Base-by-base conservation (phyloP, 2,797 vertebrate genomes). In the Crocidura indochinensis region DNA sequence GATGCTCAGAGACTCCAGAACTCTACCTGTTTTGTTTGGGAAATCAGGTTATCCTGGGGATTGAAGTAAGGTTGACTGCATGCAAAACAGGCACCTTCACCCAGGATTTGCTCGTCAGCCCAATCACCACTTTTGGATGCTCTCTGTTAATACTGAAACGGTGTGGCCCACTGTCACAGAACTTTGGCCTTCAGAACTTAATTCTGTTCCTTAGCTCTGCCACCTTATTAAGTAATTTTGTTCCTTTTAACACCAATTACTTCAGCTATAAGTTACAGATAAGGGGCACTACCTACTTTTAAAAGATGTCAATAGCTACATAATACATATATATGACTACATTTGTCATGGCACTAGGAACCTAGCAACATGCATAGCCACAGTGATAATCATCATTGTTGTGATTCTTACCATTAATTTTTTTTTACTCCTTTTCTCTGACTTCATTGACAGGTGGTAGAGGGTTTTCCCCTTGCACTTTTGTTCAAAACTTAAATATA, bases 201-300 rank as follows among this genome's bases (percentile, higher is more conserved):
- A 51, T 4, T 82, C 71, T 75, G 84, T 17, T 46, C 14, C 15
- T 7, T 75, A 46, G 31, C 15, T 7, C 62, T 65, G 62, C 20
- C 62, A 27, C 17, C 68, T 44, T 31, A 15, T 56, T 12, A 71
- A 47, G 17, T 68, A 17, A 75, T 38, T 83, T 56, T 74, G 46
- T 5, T 4, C 79, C 67, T 84, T 29, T 84, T 78, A 29, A 51
- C 10, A 65, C 91, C 29, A 74, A 74, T 31, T 87, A 38, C 46
- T 86, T 77, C 46, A 60, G 24, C 14, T 74, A 8, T 56, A 90
- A 73, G 71, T 87, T 68, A 60, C 46, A 71, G 47, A 84, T 31
- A 76, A 80, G n/a, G n/a, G 84, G 71, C 2, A 82, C 31, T 9
- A 31, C 4, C 8, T 1, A 11, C 4, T 27, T 17, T 8, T 15